phyloP scores from a whole-genome alignment of 2,113 vertebrate species.

The Meles meles region DNA sequence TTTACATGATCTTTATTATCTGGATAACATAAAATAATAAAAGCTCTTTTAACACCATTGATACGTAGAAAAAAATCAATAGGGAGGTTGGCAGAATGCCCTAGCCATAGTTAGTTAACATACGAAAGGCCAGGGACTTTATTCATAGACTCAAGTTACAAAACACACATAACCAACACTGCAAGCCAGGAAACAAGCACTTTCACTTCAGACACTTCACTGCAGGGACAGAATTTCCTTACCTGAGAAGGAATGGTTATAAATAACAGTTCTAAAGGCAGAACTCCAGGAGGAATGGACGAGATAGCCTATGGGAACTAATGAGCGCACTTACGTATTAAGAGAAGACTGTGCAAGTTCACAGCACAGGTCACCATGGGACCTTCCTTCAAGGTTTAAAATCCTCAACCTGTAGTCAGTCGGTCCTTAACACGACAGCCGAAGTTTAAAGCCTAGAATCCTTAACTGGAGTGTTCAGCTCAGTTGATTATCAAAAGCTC shows the following conservation, averaged over 20 bases:
- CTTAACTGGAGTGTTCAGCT: constrained; percentile 42
- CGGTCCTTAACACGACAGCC: constrained; percentile 50
- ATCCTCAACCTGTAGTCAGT: neutral
- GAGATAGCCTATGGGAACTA: neutral
- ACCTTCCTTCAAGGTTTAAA: constrained; percentile 22
- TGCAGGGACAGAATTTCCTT: neutral
- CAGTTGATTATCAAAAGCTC: constrained; percentile 47
- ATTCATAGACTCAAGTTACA: constrained; percentile 26
- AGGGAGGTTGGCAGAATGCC: neutral
- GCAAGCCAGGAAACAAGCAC: neutral
- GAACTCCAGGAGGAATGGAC: neutral
- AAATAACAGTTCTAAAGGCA: neutral
- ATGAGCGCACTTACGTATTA: neutral
- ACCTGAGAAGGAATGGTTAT: constrained; percentile 12
- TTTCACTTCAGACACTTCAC: neutral
- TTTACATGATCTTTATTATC: constrained; percentile 47
- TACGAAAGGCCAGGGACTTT: neutral
- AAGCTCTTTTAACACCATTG: constrained; percentile 35
- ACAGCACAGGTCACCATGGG: neutral
- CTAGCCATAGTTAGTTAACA: neutral
- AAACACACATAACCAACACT: constrained; percentile 49
- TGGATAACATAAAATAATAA: neutral
- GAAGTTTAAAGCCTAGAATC: constrained; percentile 16
- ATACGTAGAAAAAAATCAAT: constrained; percentile 27
- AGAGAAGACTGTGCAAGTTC: neutral